A percentile compares a stretch with the other conserved stretches of the same genome.
phyloP scores from a whole-genome alignment of 2,113 vertebrate species.

The Dromas ardeola region DNA sequence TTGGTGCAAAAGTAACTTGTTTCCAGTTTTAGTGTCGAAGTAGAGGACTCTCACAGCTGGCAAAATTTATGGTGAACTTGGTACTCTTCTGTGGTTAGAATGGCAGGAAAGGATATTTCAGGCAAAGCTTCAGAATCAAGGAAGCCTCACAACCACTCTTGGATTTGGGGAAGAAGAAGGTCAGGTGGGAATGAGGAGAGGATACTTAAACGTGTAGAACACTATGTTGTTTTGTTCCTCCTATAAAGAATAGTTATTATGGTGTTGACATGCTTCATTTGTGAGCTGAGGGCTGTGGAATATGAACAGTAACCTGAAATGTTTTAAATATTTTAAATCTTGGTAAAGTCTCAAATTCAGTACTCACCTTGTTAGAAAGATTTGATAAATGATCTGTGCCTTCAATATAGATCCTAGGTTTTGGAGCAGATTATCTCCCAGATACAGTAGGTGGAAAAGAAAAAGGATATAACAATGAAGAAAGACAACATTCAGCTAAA shows the following conservation, averaged over 20 bases:
- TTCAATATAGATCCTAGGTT: not conserved
- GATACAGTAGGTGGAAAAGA: not conserved
- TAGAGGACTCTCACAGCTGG: not conserved
- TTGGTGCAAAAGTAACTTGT: not conserved
- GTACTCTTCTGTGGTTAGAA: not conserved
- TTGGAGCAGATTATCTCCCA: not conserved
- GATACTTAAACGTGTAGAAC: not conserved
- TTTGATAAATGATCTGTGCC: not conserved
- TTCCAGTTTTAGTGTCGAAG: not conserved
- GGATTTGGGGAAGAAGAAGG: not conserved
- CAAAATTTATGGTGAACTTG: not conserved
- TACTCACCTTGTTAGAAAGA: not conserved
- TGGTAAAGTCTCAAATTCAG: not conserved
- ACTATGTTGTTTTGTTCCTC: not conserved
- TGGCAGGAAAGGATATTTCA: not conserved
- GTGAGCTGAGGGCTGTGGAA: not conserved
- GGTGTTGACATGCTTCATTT: not conserved
- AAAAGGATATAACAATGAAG: not conserved
- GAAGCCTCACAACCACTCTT: not conserved
- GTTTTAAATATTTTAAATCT: not conserved
- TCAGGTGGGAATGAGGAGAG: not conserved
- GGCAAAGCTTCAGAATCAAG: not conserved
- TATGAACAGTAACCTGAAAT: not conserved
- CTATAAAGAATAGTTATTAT: not conserved
- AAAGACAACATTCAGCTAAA: not conserved